Conservation (phyloP, 2,888 invertebrate species). For the Zaprionus bogoriensis region DNA sequence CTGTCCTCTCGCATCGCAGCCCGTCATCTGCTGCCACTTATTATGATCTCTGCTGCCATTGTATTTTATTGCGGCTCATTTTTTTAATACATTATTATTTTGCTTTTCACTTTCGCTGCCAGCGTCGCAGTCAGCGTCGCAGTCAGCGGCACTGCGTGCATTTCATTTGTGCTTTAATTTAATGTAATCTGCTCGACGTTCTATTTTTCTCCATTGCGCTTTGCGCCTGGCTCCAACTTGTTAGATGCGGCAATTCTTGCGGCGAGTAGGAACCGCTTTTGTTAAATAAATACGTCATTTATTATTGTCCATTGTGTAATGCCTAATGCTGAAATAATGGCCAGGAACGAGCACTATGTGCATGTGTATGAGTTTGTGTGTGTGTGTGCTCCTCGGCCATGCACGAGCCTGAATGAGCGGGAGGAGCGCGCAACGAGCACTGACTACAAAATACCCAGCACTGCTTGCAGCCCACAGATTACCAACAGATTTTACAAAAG, state of each 20-base stretch:
- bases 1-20: not conserved
- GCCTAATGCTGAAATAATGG: slow-evolving; percentile 36
- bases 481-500: not conserved
- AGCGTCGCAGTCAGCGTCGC: not conserved
- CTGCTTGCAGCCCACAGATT: not conserved
- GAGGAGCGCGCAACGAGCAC: not conserved
- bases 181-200: slow-evolving; percentile 53
- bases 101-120: slow-evolving; percentile 41
- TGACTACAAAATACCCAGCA: not conserved
- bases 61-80: slow-evolving; percentile 56
- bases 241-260: slow-evolving; percentile 33
- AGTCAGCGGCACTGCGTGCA: slow-evolving; percentile 16
- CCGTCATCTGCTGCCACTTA: slow-evolving; percentile 29
- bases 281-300: slow-evolving; percentile 44
- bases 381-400: too few species aligned
- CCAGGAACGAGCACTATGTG: not conserved
- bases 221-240: slow-evolving; percentile 7
- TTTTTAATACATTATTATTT: slow-evolving; percentile 53
- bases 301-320: slow-evolving; percentile 36
- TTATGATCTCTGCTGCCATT: slow-evolving; percentile 50
- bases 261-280: slow-evolving; percentile 28
- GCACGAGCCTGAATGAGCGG: not conserved
- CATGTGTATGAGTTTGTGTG: too few species aligned
- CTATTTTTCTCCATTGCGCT: slow-evolving; percentile 26
- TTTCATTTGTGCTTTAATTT: slow-evolving; percentile 57